Conservation (phyloP, 1,140 invertebrate genomes). For the Ridgeia piscesae region DNA sequence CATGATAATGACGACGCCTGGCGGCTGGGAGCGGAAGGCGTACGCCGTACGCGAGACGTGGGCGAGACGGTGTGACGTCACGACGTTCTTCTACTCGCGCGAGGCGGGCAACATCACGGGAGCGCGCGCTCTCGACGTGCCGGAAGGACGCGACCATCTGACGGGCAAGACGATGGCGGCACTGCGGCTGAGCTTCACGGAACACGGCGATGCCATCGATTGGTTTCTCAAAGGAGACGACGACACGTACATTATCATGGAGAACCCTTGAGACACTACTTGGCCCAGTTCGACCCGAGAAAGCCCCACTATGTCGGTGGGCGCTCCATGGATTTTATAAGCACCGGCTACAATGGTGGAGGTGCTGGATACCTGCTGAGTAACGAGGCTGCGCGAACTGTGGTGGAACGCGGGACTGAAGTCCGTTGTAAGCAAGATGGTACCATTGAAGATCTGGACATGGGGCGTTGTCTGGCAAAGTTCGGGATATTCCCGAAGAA, state of each 20-base stretch:
- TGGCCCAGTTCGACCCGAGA: conserved; percentile 22
- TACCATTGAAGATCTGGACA: conserved; percentile 32
- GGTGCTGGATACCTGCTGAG: conserved; percentile 32
- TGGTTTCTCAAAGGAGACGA: conserved; percentile 21
- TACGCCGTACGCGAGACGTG: conserved; percentile 15
- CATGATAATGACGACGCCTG: conserved; percentile 20
- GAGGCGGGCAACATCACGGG: neutral
- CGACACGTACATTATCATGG: conserved; percentile 18
- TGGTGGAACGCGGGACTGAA: neutral
- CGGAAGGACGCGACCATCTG: conserved; percentile 17
- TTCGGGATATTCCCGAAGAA: conserved; percentile 28
- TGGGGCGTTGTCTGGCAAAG: conserved; percentile 29
- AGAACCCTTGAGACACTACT: conserved; percentile 4
- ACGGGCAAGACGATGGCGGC: conserved; percentile 13
- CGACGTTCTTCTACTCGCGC: conserved; percentile 19
- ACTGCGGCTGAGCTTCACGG: neutral
- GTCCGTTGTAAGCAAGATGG: conserved; percentile 20
- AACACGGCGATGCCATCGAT: neutral
- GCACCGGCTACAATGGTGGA: conserved; percentile 30
- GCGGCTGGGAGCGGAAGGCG: neutral
- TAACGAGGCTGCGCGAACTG: conserved; percentile 16
- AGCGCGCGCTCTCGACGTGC: conserved; percentile 7
- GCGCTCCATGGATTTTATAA: conserved; percentile 21
- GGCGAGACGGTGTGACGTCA: conserved; percentile 12
- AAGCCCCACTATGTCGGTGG: conserved; percentile 32